Conservation (phyloP, 2,888 invertebrate genomes). For the Drosophila siamana region DNA sequence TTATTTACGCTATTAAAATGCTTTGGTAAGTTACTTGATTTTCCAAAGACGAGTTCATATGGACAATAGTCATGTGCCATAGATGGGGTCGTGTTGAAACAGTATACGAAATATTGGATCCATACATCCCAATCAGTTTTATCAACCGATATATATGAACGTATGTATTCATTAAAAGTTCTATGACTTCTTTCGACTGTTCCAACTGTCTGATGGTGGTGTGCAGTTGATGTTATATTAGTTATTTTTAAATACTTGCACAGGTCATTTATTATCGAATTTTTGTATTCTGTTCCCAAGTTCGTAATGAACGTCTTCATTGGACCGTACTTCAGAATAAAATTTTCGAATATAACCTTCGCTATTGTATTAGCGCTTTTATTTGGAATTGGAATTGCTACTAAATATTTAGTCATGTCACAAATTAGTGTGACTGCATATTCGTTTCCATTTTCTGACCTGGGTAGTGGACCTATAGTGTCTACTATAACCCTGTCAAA, state of each 20-base stretch:
- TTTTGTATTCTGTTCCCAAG: too few species aligned
- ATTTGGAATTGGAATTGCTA: not conserved
- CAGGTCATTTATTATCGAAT: not conserved
- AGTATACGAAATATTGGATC: not conserved
- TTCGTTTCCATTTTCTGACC: not conserved
- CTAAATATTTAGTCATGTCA: too few species aligned
- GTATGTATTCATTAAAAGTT: conserved; percentile 16
- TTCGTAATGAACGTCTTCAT: too few species aligned
- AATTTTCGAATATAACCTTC: not conserved
- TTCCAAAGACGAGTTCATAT: conserved; percentile 5
- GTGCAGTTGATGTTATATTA: conserved; percentile 4
- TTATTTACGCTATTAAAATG: conserved; percentile 4
- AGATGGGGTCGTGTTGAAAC: conserved; percentile 9
- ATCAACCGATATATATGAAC: conserved; percentile 14
- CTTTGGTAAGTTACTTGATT: conserved; percentile 6
- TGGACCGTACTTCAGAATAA: too few species aligned
- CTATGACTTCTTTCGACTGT: conserved; percentile 6
- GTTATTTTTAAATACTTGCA: conserved; percentile 12
- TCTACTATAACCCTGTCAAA: too few species aligned
- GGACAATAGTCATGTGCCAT: not conserved
- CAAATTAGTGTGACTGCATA: too few species aligned
- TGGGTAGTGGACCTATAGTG: too few species aligned
- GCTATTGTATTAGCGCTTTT: not conserved
- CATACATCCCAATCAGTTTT: conserved; percentile 26
- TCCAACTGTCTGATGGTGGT: too few species aligned